These are phyloP conservation scores for Rhyzopertha dominica DNA, from an alignment of 1,140 invertebrate species.

Conservation along the genomic window DNA sequence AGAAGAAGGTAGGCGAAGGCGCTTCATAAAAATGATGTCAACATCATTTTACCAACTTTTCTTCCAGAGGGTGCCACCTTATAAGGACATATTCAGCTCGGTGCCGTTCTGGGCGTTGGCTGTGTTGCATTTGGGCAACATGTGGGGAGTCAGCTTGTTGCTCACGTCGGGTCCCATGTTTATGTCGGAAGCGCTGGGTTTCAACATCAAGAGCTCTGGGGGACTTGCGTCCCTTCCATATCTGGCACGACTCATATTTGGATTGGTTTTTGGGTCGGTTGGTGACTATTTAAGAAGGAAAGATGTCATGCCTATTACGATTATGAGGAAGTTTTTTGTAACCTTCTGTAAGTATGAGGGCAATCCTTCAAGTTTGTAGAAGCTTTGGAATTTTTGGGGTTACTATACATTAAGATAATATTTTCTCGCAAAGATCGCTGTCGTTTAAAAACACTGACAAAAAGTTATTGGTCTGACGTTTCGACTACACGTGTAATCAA, in stretches of 20 bases:
- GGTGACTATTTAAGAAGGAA: constrained; percentile 60
- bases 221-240: constrained; percentile 66
- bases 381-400: constrained; percentile 14
- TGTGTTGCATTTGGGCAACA: constrained; percentile 67
- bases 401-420: too few relatives aligned
- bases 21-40: not conserved
- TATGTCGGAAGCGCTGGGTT: constrained; percentile 76
- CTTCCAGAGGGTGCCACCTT: constrained; percentile 50
- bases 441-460: too few relatives aligned
- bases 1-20: constrained; percentile 44
- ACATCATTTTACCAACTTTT: too few relatives aligned
- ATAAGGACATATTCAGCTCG: constrained; percentile 56
- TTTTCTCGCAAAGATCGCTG: too few relatives aligned
- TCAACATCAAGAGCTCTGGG: constrained; percentile 69
- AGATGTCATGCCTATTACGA: constrained; percentile 52
- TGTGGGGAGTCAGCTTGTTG: constrained; percentile 77
- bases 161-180: constrained; percentile 72
- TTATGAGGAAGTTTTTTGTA: constrained; percentile 67
- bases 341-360: constrained; percentile 56
- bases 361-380: constrained; percentile 1
- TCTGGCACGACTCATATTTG: constrained; percentile 57
- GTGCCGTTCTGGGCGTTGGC: constrained; percentile 62
- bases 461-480: too few relatives aligned
- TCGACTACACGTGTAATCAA: too few relatives aligned
- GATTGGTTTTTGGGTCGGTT: constrained; percentile 60